Conservation (phyloP, 1,140 invertebrate species). For the Yoshiicerus persimilis region DNA sequence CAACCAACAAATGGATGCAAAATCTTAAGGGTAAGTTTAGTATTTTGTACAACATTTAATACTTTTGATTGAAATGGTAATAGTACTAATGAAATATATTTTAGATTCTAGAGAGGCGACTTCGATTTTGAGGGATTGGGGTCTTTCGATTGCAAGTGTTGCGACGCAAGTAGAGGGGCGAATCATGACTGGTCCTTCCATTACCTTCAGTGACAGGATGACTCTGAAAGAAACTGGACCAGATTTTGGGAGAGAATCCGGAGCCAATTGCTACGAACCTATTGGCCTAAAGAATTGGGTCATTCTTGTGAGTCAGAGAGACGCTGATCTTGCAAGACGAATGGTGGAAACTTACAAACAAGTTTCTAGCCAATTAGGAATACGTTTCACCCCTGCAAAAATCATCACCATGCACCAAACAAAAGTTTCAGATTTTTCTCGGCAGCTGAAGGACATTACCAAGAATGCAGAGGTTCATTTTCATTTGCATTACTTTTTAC, state of each 20-base stretch:
- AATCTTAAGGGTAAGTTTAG: slow-evolving; percentile 64
- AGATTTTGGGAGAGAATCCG: background rate
- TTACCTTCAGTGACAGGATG: slow-evolving; percentile 60
- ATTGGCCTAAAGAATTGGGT: slow-evolving; percentile 64
- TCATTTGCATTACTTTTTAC: background rate
- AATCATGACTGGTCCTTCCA: slow-evolving; percentile 64
- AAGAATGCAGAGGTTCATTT: background rate
- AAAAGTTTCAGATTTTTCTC: background rate
- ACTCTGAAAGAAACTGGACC: background rate
- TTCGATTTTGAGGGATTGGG: slow-evolving; percentile 77
- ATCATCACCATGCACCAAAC: background rate
- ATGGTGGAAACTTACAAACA: background rate
- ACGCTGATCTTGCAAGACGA: slow-evolving; percentile 57
- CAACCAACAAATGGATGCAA: no score
- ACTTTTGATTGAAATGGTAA: no score
- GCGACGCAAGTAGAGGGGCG: slow-evolving; percentile 66
- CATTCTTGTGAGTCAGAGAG: slow-evolving; percentile 65
- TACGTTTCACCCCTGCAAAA: background rate
- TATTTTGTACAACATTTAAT: no score
- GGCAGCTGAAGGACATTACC: background rate
- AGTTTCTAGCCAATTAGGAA: background rate
- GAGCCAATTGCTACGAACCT: slow-evolving; percentile 43
- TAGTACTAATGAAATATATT: no score
- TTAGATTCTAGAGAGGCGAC: slow-evolving; percentile 70
- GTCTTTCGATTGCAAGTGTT: slow-evolving; percentile 66